A percentile compares a stretch with the other conserved stretches of the same genome.
phyloP scores from a whole-genome alignment of 1,140 invertebrate species.

The Armadillidium nasatum region DNA sequence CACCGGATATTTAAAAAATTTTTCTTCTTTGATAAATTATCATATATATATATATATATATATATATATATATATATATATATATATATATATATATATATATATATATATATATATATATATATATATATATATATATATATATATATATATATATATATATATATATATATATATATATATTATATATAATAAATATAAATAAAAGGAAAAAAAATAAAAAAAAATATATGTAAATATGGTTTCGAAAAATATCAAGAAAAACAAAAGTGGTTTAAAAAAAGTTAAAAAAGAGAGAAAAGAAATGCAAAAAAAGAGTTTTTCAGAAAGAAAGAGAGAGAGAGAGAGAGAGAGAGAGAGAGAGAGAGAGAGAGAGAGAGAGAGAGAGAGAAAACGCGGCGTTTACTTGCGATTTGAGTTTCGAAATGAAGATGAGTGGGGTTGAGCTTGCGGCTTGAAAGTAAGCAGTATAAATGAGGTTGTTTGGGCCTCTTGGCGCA shows the following conservation, averaged over 20 bases:
- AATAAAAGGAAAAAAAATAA: neutral
- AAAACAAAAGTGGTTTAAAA: too few relatives aligned
- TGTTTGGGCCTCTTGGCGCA: slow-evolving; percentile 18
- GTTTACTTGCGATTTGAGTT: neutral
- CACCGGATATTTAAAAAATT: too few relatives aligned
- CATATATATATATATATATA: too few relatives aligned
- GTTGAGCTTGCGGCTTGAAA: slow-evolving; percentile 27
- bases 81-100: slow-evolving; percentile 15
- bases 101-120: slow-evolving; percentile 7
- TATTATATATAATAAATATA: neutral
- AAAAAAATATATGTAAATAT: too few relatives aligned
- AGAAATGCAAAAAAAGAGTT: too few relatives aligned
- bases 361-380: too few relatives aligned
- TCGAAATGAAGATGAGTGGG: slow-evolving; percentile 34
- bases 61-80: neutral
- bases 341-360: too few relatives aligned
- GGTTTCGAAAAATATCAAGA: too few relatives aligned
- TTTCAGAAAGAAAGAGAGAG: too few relatives aligned
- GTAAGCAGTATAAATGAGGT: slow-evolving; percentile 37
- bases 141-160: slow-evolving; percentile 6
- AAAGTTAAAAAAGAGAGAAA: too few relatives aligned
- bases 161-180: slow-evolving; percentile 6
- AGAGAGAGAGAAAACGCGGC: too few relatives aligned
- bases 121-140: slow-evolving; percentile 12
- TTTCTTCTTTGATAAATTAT: neutral